These are phyloP conservation scores for Acanthoscelides obtectus DNA, from an alignment of 2,888 invertebrate genomes.

Conservation along the genomic window DNA sequence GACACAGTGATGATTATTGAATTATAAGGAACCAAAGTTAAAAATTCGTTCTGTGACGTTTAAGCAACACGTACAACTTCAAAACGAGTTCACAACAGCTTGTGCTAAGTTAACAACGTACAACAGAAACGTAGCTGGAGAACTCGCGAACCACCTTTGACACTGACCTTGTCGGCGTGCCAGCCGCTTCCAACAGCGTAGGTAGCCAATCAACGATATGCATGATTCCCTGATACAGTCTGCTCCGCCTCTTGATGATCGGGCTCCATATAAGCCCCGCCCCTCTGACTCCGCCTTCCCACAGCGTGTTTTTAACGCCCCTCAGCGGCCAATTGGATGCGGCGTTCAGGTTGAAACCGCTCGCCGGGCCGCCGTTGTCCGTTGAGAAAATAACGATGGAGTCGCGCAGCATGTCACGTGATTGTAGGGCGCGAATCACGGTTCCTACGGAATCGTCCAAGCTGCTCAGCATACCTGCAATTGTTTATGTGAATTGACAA, in stretches of 20 bases:
- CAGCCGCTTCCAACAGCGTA: constrained; percentile 69
- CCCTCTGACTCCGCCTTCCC: constrained; percentile 90
- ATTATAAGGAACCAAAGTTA: too few species aligned
- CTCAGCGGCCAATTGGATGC: constrained; percentile 80
- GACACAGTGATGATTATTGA: not conserved
- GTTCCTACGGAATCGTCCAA: constrained; percentile 86
- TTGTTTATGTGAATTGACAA: not conserved
- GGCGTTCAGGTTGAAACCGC: constrained; percentile 79
- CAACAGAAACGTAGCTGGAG: too few species aligned
- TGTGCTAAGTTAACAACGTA: too few species aligned
- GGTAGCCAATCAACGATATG: constrained; percentile 89
- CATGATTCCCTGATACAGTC: constrained; percentile 66
- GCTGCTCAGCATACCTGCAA: constrained; percentile 67
- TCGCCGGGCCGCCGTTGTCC: constrained; percentile 86
- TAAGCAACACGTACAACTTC: too few species aligned
- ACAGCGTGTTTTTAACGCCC: constrained; percentile 86
- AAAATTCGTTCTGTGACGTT: too few species aligned
- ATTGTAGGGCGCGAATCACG: constrained; percentile 66
- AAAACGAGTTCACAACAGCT: too few species aligned
- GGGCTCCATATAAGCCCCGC: constrained; percentile 79
- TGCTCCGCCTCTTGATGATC: constrained; percentile 51
- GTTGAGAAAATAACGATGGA: constrained; percentile 85
- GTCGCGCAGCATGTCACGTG: constrained; percentile 65
- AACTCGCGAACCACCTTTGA: constrained; percentile 6
- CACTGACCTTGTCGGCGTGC: constrained; percentile 14